A percentile compares a stretch with the other conserved stretches of the same genome.
Conservation (phyloP, 2,888 invertebrate genomes). For the Pammene fasciana region DNA sequence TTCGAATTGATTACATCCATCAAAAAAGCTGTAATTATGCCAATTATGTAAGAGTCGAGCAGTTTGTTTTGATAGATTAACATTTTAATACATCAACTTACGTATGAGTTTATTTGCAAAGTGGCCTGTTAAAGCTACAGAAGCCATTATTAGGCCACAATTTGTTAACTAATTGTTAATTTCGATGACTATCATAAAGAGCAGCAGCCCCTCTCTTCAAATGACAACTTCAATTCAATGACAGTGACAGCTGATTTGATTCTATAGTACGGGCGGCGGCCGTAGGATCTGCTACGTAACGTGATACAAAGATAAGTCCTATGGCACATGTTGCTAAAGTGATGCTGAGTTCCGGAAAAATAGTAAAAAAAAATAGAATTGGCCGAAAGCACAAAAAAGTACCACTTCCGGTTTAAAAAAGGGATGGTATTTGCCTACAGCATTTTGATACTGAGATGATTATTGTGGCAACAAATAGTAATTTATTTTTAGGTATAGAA, state of each 20-base stretch:
- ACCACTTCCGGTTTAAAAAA: too few relatives aligned
- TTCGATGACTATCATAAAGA: constrained; percentile 44
- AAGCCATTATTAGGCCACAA: constrained; percentile 71
- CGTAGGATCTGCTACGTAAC: too few relatives aligned
- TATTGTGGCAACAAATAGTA: too few relatives aligned
- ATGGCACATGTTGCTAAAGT: too few relatives aligned
- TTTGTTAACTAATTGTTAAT: constrained; percentile 26
- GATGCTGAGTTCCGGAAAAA: too few relatives aligned
- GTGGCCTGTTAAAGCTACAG: constrained; percentile 69
- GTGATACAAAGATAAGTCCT: too few relatives aligned
- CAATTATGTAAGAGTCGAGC: constrained; percentile 72
- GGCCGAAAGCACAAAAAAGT: too few relatives aligned
- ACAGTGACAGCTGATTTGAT: constrained; percentile 26
- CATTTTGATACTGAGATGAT: too few relatives aligned
- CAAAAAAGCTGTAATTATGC: constrained; percentile 62
- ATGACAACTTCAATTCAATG: constrained; percentile 22
- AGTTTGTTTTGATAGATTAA: constrained; percentile 19
- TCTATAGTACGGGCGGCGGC: too few relatives aligned
- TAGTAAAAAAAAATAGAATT: too few relatives aligned
- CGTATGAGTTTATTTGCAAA: constrained; percentile 68
- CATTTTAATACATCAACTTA: constrained; percentile 55
- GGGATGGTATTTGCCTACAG: too few relatives aligned
- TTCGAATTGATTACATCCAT: constrained; percentile 16
- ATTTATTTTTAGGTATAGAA: too few relatives aligned
- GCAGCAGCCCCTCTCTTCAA: constrained; percentile 34